Evolutionary conservation across 2,888 invertebrate species (phyloP), one percentile per base, ranked within the genome.

Genomic region (Diogma glabrata): DNA sequence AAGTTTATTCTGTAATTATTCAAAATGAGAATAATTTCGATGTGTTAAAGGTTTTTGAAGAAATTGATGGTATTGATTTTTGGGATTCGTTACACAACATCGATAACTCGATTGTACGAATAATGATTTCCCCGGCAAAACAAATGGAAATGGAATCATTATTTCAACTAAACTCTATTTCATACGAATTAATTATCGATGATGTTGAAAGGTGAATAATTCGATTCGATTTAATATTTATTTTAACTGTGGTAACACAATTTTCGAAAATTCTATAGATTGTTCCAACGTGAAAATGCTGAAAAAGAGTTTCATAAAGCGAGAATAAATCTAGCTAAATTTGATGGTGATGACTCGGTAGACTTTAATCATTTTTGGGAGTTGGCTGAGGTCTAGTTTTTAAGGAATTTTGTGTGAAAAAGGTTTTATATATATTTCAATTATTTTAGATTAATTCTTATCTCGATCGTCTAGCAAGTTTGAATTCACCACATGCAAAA

Each of bases 401-500:
- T n/a, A n/a, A n/a, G n/a, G n/a, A n/a, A n/a, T n/a, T n/a, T n/a
- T n/a, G n/a, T n/a, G n/a, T n/a, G n/a, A n/a, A n/a, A n/a, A n/a
- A n/a, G n/a, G n/a, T n/a, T n/a, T n/a, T n/a, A n/a, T n/a, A n/a
- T n/a, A n/a, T n/a, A n/a, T n/a, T n/a, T n/a, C n/a, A n/a, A n/a
- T n/a, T n/a, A n/a, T n/a, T n/a, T n/a, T n/a, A n/a, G 28, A 28
- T 26, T 17, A 28, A 12, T 2, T 19, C 5, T 30, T 47, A 26
- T 19, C 28, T 47, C 19, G 20, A 16, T 17, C n/a, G n/a, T n/a
- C n/a, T n/a, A n/a, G n/a, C n/a, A n/a, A 64, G 59, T 1, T 58
- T 65, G 9, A 72, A 78, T 60, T 75, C 78, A n/a, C n/a, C n/a
- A n/a, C n/a, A n/a, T n/a, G 78, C 75, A 0, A 72, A 68, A 1